Base-by-base conservation (phyloP, 2,888 invertebrate genomes). In the Nephrocerus scutellatus region DNA sequence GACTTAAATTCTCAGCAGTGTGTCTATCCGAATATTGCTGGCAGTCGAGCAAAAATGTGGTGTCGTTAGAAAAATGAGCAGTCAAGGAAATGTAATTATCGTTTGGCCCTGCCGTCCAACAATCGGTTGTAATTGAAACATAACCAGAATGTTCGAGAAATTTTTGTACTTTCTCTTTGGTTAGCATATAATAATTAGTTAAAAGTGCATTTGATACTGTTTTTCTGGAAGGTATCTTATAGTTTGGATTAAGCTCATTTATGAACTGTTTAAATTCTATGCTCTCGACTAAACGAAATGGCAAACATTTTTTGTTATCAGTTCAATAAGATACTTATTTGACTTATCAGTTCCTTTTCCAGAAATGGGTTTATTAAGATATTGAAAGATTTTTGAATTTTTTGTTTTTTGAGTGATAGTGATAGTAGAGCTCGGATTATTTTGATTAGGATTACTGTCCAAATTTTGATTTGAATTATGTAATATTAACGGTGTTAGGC, bases 271-370 rank as follows among this genome's bases (percentile, higher is more conserved):
- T 30, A 6, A 36, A 22, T 12, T 36, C 30, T 23, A 30, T 24
- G 6, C 22, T 16, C 19, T 36, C 24, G 13, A 36, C 30, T 2
- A 36, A 20, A 14, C 24, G 21, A 19, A 36, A 36, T 4, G 36
- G 30, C 10, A 36, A 15, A 14, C 30, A 36, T 21, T 36, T 24
- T 23, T 36, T 9, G 30, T 30, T n/a, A 30, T 10, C 2, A 30
- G 30, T 30, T 36, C 36, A 7, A 24, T 10, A 14, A 36, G 18
- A 10, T 36, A 30, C 24, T 8, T 36, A 36, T 36, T 36, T 26
- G 30, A 15, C 10, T 9, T n/a, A 16, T 32, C 5, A 22, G 9
- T 21, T 32, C 29, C 29, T 36, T 36, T 36, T n/a, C 15, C 29
- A 19, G 36, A 29, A 15, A 21, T 19, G 8, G 21, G 22, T 21